phyloP scores from a whole-genome alignment of 2,888 invertebrate genomes.

The Melipona beecheii region DNA sequence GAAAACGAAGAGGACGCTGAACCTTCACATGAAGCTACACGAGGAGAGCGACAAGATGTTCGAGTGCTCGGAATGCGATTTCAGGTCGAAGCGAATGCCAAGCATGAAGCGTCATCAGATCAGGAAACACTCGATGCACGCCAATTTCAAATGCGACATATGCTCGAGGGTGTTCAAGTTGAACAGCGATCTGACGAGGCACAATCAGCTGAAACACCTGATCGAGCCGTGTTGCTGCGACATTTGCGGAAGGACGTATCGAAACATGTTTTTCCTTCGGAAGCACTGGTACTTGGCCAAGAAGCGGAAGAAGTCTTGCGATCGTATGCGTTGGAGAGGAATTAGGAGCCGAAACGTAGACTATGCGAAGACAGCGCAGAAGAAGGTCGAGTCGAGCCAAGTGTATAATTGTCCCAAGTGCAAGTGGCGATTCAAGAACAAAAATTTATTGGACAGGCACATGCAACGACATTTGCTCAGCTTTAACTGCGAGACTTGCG shows the following conservation, averaged over 20 bases:
- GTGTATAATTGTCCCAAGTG: conserved; percentile 39
- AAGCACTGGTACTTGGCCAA: neutral
- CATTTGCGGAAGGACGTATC: conserved; percentile 14
- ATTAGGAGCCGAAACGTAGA: neutral
- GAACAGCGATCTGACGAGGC: neutral
- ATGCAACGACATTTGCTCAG: conserved; percentile 10
- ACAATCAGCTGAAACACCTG: conserved; percentile 27
- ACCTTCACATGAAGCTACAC: conserved; percentile 11
- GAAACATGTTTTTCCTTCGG: conserved; percentile 22
- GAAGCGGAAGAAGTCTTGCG: neutral
- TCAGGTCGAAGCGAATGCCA: conserved; percentile 4
- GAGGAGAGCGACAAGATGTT: neutral
- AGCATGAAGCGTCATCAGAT: conserved; percentile 23
- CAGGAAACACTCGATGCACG: conserved; percentile 15
- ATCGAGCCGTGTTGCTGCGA: conserved; percentile 3
- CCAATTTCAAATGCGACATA: conserved; percentile 10
- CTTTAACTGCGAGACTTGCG: conserved; percentile 36
- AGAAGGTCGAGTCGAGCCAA: neutral
- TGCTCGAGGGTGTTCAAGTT: conserved; percentile 34
- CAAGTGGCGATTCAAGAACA: conserved; percentile 25
- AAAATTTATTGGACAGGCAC: conserved; percentile 15
- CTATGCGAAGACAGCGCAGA: neutral
- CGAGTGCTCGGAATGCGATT: conserved; percentile 37
- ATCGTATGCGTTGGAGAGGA: neutral
- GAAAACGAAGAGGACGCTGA: conserved; percentile 2